Conservation (phyloP, 2,113 vertebrate genomes). For the Scatophagus argus region DNA sequence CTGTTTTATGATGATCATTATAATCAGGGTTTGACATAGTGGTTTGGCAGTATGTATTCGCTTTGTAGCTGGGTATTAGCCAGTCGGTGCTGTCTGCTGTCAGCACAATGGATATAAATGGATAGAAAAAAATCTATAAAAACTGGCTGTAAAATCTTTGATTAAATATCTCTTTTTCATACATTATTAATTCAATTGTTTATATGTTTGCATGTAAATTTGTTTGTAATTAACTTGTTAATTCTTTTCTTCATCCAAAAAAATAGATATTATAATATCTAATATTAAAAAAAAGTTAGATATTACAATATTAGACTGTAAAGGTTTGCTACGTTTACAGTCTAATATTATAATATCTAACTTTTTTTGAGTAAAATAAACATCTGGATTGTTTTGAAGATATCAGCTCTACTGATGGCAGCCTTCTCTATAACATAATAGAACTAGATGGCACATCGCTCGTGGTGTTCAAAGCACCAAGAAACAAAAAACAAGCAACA, state of each 20-base stretch:
- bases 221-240: background rate
- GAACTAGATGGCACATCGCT: too few species aligned
- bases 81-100: background rate
- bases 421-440: too few species aligned
- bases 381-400: too few species aligned
- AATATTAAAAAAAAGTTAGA: too few species aligned
- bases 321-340: too few species aligned
- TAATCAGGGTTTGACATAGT: slow-evolving; percentile 15
- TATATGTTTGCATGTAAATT: background rate
- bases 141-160: background rate
- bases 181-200: background rate
- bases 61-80: slow-evolving; percentile 13
- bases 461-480: too few species aligned
- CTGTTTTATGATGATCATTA: slow-evolving; percentile 33
- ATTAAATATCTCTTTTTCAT: background rate
- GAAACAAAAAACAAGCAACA: too few species aligned
- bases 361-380: too few species aligned
- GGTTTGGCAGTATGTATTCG: slow-evolving; percentile 4
- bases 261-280: too few species aligned
- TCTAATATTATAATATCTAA: background rate
- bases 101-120: background rate
- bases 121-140: background rate
- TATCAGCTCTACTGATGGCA: too few species aligned
- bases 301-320: too few species aligned
- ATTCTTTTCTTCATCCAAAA: background rate